A percentile compares a stretch with the other conserved stretches of the same genome.
These are phyloP conservation scores for Panagrolaimus sp. DNA, from an alignment of 1,140 invertebrate genomes.

Conservation along the genomic window DNA sequence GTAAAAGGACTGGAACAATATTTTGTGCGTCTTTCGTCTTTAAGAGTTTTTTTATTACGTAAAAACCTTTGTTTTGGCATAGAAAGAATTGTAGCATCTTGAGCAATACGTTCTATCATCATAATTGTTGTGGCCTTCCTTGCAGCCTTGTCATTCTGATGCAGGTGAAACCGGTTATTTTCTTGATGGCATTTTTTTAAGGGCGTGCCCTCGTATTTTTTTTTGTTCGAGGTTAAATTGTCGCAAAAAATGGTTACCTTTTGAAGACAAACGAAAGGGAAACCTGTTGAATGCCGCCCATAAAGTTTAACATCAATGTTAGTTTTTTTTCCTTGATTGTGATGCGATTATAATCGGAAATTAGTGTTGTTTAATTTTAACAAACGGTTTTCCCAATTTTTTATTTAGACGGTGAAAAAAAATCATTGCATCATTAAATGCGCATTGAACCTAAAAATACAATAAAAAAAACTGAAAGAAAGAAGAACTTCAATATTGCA, in stretches of 20 bases:
- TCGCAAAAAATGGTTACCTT: neutral
- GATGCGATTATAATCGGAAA: constrained; percentile 12
- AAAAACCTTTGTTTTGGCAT: neutral
- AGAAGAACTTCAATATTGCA: too few relatives aligned
- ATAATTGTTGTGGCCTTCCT: neutral
- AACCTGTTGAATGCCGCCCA: constrained; percentile 3
- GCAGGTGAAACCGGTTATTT: constrained; percentile 9
- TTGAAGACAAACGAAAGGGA: constrained; percentile 12
- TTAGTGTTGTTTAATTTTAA: constrained; percentile 4
- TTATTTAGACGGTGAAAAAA: too few relatives aligned
- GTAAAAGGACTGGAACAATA: constrained; percentile 10
- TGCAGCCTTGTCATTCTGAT: too few relatives aligned
- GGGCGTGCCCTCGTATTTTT: constrained; percentile 14
- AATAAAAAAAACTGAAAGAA: too few relatives aligned
- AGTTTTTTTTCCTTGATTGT: neutral
- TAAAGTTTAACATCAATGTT: neutral
- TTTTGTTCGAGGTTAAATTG: neutral
- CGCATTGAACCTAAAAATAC: too few relatives aligned
- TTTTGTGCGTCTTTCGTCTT: neutral
- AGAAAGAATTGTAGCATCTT: too few relatives aligned
- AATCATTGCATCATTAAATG: too few relatives aligned
- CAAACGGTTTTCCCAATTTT: too few relatives aligned
- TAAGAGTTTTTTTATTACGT: neutral
- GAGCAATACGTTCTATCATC: neutral
- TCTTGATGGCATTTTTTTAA: constrained; percentile 17